A percentile compares a stretch with the other conserved stretches of the same genome.
Conservation (phyloP, 2,113 vertebrate species). For the Falcunculus frontatus region DNA sequence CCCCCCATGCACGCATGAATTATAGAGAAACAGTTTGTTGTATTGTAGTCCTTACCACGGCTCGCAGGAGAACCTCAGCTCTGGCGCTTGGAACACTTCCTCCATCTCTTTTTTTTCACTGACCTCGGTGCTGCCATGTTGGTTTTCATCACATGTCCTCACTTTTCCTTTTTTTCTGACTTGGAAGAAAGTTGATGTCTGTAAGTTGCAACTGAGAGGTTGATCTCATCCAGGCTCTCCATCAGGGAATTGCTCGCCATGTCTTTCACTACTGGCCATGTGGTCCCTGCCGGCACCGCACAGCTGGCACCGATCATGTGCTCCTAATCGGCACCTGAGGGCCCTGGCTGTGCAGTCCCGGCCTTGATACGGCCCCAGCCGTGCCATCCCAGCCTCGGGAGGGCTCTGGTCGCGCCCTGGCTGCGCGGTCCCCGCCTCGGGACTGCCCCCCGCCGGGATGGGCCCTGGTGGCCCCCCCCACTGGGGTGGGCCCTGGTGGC, state of each 20-base stretch:
- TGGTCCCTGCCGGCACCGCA: too few relatives aligned
- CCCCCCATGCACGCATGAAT: neutral
- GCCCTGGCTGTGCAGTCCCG: too few relatives aligned
- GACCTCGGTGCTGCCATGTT: neutral
- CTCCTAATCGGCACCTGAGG: too few relatives aligned
- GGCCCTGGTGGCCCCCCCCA: too few relatives aligned
- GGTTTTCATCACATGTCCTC: neutral
- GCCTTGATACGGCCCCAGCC: too few relatives aligned
- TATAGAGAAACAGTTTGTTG: neutral
- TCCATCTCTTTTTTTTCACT: neutral
- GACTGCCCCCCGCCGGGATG: too few relatives aligned
- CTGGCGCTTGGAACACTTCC: neutral
- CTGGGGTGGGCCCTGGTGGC: too few relatives aligned
- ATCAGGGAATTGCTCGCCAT: neutral
- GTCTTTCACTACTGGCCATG: neutral
- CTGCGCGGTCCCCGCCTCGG: too few relatives aligned
- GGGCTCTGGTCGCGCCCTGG: too few relatives aligned
- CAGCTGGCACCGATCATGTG: too few relatives aligned
- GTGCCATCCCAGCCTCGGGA: too few relatives aligned
- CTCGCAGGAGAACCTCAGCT: neutral
- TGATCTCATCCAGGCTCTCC: neutral
- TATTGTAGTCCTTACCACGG: neutral
- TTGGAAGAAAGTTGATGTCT: neutral
- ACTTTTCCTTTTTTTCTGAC: neutral
- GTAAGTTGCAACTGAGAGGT: neutral